phyloP scores from a whole-genome alignment of 2,113 vertebrate genomes.

The Muntiacus muntjak region DNA sequence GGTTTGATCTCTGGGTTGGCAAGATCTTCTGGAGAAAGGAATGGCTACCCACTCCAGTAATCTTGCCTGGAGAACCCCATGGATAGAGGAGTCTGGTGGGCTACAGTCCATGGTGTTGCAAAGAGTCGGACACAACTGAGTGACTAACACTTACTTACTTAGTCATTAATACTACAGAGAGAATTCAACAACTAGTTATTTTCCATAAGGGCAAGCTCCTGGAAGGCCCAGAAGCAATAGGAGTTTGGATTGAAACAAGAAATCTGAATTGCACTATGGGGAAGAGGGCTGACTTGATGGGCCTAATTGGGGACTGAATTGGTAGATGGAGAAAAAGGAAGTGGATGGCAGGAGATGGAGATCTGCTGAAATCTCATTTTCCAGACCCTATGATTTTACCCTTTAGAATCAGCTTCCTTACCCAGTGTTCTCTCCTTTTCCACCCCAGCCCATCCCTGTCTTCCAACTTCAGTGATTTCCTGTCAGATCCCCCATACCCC shows the following conservation, averaged over 20 bases:
- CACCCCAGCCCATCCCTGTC: not conserved
- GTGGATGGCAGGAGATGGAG: not conserved
- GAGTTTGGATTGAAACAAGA: not conserved
- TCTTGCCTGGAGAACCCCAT: not conserved
- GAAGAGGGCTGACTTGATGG: not conserved
- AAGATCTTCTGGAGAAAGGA: not conserved
- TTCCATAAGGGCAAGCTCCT: not conserved
- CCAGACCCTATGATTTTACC: too few species aligned
- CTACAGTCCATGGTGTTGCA: not conserved
- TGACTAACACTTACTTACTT: not conserved
- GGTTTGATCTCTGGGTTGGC: not conserved
- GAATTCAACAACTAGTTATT: not conserved
- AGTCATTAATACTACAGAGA: not conserved
- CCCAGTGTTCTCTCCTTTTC: not conserved
- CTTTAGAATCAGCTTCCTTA: not conserved
- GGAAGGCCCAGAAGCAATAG: not conserved
- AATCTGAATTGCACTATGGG: not conserved
- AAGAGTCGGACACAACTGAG: not conserved
- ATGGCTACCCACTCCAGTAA: not conserved
- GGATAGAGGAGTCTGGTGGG: not conserved
- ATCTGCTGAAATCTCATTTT: not conserved
- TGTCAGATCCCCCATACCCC: not conserved
- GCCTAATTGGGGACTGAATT: not conserved
- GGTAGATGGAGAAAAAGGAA: not conserved
- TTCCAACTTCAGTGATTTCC: not conserved